These are phyloP conservation scores for Hypsibius dujardini DNA, from an alignment of 1,140 invertebrate species.

Conservation along the genomic window DNA sequence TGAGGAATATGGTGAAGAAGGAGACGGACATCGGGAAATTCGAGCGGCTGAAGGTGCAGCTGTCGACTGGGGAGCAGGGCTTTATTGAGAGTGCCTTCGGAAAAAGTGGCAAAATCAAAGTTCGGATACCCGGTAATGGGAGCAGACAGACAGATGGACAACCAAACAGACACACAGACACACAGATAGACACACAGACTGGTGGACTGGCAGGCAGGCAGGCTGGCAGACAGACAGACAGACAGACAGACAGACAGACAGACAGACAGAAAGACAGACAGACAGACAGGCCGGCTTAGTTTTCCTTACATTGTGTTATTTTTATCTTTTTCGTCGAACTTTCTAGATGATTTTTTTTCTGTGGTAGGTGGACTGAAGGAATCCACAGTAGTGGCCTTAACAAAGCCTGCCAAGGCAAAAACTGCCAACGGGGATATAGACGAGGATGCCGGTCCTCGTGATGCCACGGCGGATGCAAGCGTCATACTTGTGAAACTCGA, in stretches of 20 bases:
- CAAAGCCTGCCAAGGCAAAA: constrained; percentile 28
- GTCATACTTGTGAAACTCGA: constrained; percentile 34
- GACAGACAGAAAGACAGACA: too few relatives aligned
- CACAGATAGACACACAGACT: too few relatives aligned
- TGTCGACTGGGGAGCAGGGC: constrained; percentile 46
- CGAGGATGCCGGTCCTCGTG: constrained; percentile 23
- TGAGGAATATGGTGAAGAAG: constrained; percentile 51
- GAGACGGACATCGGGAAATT: constrained; percentile 50
- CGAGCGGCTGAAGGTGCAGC: constrained; percentile 41
- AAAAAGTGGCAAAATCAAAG: constrained; percentile 51
- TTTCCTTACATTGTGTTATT: neutral
- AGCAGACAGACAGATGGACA: too few relatives aligned
- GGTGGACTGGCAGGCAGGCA: too few relatives aligned
- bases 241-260: too few relatives aligned
- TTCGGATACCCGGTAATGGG: constrained; percentile 36
- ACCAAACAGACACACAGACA: too few relatives aligned
- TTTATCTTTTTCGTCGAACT: neutral
- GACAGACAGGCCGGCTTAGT: too few relatives aligned
- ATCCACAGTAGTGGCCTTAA: constrained; percentile 27
- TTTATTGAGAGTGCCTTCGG: constrained; percentile 51
- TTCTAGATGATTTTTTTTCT: neutral
- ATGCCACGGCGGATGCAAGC: constrained; percentile 22
- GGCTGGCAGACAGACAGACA: too few relatives aligned
- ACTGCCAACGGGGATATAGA: constrained; percentile 27
- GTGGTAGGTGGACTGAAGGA: constrained; percentile 29